Evolutionary conservation across 2,113 vertebrate species (phyloP).

Genomic region (Microtus montanus): DNA sequence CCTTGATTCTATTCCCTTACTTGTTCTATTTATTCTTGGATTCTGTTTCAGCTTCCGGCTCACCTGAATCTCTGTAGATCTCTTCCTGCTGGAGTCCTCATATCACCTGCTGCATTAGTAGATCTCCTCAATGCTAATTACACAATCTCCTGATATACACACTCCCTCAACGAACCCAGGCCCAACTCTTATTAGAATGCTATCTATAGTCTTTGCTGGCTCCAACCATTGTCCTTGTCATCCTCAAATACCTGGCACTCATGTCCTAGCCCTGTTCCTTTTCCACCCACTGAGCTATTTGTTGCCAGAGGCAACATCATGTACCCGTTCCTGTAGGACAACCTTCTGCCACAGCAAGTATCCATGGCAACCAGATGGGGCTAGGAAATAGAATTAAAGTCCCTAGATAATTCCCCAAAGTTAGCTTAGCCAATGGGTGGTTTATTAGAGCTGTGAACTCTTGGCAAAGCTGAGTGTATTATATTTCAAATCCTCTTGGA

Average conservation of each 20-base stretch:
- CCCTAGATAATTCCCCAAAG: conserved; percentile 71
- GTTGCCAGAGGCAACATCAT: conserved; percentile 72
- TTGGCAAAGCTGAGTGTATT: conserved; percentile 30
- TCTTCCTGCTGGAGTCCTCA: background rate
- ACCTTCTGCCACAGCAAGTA: conserved; percentile 69
- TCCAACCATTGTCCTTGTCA: background rate
- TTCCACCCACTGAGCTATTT: conserved; percentile 47
- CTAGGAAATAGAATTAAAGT: conserved; percentile 69
- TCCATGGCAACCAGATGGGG: conserved; percentile 76
- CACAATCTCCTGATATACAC: background rate
- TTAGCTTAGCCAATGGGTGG: conserved; percentile 68
- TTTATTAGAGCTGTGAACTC: conserved; percentile 55
- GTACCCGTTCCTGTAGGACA: conserved; percentile 45
- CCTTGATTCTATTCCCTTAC: background rate
- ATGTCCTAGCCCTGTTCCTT: background rate
- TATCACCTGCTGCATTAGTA: background rate
- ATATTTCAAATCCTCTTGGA: conserved; percentile 57
- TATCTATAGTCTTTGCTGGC: background rate
- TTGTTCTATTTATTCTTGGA: background rate
- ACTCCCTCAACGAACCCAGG: background rate
- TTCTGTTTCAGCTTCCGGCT: background rate
- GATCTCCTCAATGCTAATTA: background rate
- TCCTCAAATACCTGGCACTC: background rate
- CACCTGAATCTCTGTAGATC: background rate
- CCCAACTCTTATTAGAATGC: background rate